These are phyloP conservation scores for Microtus pennsylvanicus DNA, from an alignment of 2,113 vertebrate genomes.

Conservation along the genomic window DNA sequence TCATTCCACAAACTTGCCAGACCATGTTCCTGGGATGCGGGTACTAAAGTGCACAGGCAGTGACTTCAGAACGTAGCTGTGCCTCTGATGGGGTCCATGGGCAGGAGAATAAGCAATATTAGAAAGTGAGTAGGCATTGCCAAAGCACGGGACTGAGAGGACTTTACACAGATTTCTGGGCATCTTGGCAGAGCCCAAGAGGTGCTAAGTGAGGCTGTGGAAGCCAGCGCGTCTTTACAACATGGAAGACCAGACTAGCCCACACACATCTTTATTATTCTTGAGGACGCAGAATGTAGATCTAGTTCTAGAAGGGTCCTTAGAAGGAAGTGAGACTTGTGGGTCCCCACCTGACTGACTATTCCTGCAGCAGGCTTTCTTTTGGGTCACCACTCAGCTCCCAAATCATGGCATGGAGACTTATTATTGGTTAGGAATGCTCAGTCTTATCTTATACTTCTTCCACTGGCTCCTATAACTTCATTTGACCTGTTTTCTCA, in stretches of 20 bases:
- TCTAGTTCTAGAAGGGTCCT: not conserved
- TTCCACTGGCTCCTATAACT: not conserved
- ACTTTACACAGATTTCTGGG: not conserved
- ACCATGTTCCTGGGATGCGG: not conserved
- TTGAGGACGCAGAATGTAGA: not conserved
- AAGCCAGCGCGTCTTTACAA: not conserved
- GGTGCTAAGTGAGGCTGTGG: not conserved
- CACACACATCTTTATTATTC: not conserved
- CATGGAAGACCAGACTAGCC: not conserved
- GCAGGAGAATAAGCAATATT: not conserved
- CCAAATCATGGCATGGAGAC: not conserved
- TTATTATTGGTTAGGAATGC: not conserved
- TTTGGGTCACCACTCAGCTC: not conserved
- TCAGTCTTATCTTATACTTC: not conserved
- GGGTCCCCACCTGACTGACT: not conserved
- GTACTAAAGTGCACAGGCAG: not conserved
- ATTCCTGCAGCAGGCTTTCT: not conserved
- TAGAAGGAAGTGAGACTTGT: not conserved
- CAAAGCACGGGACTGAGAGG: not conserved
- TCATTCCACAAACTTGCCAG: conserved; percentile 22
- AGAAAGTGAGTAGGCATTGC: not conserved
- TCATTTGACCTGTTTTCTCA: not conserved
- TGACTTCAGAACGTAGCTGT: not conserved
- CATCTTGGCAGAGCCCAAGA: not conserved
- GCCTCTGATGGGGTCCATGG: not conserved